Conservation (phyloP, 2,797 vertebrate species). For the Schizothorax lantsangensis region DNA sequence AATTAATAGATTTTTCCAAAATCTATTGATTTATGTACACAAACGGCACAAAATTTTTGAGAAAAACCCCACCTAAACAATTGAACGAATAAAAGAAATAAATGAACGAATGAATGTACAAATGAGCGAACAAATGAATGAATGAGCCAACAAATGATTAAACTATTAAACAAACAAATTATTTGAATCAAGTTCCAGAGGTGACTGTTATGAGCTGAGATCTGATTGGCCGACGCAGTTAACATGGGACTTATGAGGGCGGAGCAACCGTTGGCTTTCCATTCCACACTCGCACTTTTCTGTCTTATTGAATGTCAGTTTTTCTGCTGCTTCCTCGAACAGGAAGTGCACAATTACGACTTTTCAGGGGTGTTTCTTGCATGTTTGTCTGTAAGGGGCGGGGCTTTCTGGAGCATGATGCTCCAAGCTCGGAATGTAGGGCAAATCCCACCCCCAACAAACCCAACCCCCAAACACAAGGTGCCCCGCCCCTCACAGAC, state of each 20-base stretch:
- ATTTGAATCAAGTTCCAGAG: background rate
- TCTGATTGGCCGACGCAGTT: constrained; percentile 63
- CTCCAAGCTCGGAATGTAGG: constrained; percentile 83
- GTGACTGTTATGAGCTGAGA: constrained; percentile 38
- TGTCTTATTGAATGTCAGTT: constrained; percentile 58
- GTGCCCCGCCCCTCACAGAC: constrained; percentile 80
- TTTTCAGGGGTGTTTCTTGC: constrained; percentile 68
- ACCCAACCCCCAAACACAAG: constrained; percentile 59
- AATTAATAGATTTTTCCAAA: background rate
- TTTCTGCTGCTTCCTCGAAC: background rate
- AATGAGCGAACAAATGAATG: background rate
- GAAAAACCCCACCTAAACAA: background rate
- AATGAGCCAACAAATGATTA: background rate
- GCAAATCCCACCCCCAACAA: constrained; percentile 68
- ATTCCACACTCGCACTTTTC: constrained; percentile 57
- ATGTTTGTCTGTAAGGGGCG: constrained; percentile 75
- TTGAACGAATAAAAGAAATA: background rate
- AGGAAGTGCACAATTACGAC: constrained; percentile 62
- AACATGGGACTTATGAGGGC: constrained; percentile 30
- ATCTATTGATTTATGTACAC: background rate
- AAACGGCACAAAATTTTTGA: background rate
- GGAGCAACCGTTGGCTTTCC: background rate
- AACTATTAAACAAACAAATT: background rate
- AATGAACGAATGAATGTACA: too few relatives aligned
- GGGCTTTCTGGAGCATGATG: constrained; percentile 81